Conservation (phyloP, 1,140 invertebrate genomes). For the Parasteatoda tepidariorum region DNA sequence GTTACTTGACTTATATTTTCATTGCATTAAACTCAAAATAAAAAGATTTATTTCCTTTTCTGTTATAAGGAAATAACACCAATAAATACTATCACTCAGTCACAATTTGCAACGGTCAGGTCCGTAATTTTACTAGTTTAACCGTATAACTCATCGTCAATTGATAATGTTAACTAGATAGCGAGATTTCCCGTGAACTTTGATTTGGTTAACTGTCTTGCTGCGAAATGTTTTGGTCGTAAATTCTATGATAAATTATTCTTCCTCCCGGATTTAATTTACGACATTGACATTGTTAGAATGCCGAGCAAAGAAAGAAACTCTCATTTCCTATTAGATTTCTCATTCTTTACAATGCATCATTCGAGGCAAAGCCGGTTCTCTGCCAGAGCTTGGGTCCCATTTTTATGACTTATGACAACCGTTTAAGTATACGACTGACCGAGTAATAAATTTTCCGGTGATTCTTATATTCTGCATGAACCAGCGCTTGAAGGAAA, state of each 20-base stretch:
- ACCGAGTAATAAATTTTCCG: slow-evolving; percentile 18
- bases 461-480: slow-evolving; percentile 12
- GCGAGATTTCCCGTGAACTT: neutral
- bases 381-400: neutral
- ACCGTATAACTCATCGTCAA: no score
- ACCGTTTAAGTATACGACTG: slow-evolving; percentile 35
- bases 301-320: neutral
- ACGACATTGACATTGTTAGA: slow-evolving; percentile 14
- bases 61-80: no score
- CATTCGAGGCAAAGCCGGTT: slow-evolving; percentile 19
- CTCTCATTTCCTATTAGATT: slow-evolving; percentile 11
- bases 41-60: no score
- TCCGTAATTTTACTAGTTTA: no score
- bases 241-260: slow-evolving; percentile 36
- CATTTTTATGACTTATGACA: slow-evolving; percentile 42
- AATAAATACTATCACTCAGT: no score
- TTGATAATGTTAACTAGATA: no score
- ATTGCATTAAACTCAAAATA: no score
- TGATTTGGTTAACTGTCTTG: slow-evolving; percentile 3
- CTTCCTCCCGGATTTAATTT: slow-evolving; percentile 8
- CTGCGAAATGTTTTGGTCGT: slow-evolving; percentile 11
- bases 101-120: no score
- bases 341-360: slow-evolving; percentile 13
- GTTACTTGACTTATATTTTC: no score
- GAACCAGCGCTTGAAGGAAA: neutral